Base-by-base conservation (phyloP, 2,113 vertebrate species). In the Brachyhypopomus occidentalis region DNA sequence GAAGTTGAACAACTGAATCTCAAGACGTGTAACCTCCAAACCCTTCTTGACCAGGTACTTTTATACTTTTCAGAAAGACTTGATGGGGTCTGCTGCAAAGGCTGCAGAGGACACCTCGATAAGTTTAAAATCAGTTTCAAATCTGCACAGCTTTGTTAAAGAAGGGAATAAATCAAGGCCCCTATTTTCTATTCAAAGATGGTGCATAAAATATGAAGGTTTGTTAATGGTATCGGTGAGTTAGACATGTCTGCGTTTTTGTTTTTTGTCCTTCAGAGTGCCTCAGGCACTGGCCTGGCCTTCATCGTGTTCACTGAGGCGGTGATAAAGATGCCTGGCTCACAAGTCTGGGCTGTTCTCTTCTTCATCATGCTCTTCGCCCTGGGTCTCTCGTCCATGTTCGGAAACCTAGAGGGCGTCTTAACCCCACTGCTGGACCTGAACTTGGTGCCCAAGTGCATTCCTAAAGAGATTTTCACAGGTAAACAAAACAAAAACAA, bases 321-420 rank as follows among this genome's bases (percentile, higher is more conserved):
- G 0, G 88, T 96, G 73, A 88, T 94, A 36, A 92, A 91, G 80
- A 96, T 98, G 96, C 96, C 96, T 0, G 96, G 92, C 0, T 93
- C 96, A 0, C 94, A 96, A 7, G 86, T 88, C 1, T 98, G 97
- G 97, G 93, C 96, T 0, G 80, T 96, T 55, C 88, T 98, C 25
- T 98, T 97, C 87, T 98, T 98, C 6, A 5, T 93, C 41, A 98
- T 97, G 96, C 87, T 98, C 19, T 95, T 97, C 88, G 91, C 89
- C 80, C 88, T 98, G 91, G 96, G 96, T 14, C 92, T 98, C 55
- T 95, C 96, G 7, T 96, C 97, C 4, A 97, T 97, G 96, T 97
- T 98, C 79, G 96, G 97, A 78, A 95, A 94, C 82, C 81, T 96
- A 2, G 95, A 97, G 20, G 90, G 95, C 1, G 81, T 98, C 77